Base-by-base conservation (phyloP, 2,888 invertebrate genomes). In the Tetropium fuscum region DNA sequence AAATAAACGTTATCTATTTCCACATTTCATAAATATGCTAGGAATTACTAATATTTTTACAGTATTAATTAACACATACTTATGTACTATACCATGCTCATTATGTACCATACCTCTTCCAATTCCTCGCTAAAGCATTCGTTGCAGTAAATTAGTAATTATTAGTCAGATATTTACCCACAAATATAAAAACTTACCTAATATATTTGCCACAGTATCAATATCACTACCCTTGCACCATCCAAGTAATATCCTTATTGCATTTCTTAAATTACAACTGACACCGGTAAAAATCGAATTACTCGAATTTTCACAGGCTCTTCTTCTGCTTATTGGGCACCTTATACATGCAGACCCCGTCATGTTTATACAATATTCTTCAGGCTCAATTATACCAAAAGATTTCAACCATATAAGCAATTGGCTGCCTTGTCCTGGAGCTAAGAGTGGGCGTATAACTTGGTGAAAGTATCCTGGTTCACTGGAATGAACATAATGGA, bases 141-240 rank as follows among this genome's bases (percentile, higher is more conserved):
- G 20, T 44, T 22, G 48, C 36, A 38, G 36, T 11, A 44, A 53
- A 53, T 44, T 10, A 47, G 18, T 53, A 53, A 20, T 53, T 7
- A 18, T 36, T 16, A 4, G 16, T 41, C 25, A 19, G 13, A 45
- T 13, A 13, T 7, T 2, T 19, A n/a, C 18, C 2, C 1, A 40
- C 1, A 10, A 10, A 40, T 18, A 40, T 15, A 18, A 48, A 13
- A 7, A 30, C 44, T 71, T 66, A 89, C 89, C 85, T 78, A 88
- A 84, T 70, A 85, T 81, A 64, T 82, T 81, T 10, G 86, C 84
- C 34, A 84, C 83, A 18, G 80, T 70, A 48, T 83, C 82, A 4
- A 81, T 74, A 27, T 87, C 86, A n/a, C 84, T 84, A 74, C 86
- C 85, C 69, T 88, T 87, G 77, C 87, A 87, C 90, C 90, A 90